phyloP scores from a whole-genome alignment of 2,888 invertebrate genomes.

The Campoplex capitator region DNA sequence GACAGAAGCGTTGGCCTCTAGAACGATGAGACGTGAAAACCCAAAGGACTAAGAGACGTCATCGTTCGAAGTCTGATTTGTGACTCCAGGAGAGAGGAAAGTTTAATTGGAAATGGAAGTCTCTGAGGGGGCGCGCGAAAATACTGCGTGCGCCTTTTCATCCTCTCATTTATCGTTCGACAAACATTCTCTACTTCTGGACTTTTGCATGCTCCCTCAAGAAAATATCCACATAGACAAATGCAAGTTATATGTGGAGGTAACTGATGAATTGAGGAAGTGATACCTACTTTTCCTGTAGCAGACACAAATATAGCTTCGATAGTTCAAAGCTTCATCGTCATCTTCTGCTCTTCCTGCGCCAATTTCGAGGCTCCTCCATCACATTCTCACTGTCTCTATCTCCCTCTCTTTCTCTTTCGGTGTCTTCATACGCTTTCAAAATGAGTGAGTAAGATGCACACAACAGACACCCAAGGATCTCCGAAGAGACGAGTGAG shows the following conservation, averaged over 20 bases:
- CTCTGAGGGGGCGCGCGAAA: slow-evolving; percentile 44
- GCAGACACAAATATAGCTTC: slow-evolving; percentile 50
- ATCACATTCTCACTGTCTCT: slow-evolving; percentile 8
- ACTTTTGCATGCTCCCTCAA: slow-evolving; percentile 30
- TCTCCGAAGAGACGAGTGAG: slow-evolving; percentile 43
- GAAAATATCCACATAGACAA: background rate
- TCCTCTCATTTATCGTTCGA: slow-evolving; percentile 36
- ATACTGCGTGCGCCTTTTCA: slow-evolving; percentile 45
- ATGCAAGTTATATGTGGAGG: slow-evolving; percentile 4
- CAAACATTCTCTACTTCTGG: slow-evolving; percentile 19
- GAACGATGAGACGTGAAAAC: slow-evolving; percentile 61
- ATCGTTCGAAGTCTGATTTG: slow-evolving; percentile 76
- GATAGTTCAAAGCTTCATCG: slow-evolving; percentile 46
- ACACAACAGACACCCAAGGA: slow-evolving; percentile 27
- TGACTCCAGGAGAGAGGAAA: slow-evolving; percentile 71
- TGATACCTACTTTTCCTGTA: slow-evolving; percentile 13
- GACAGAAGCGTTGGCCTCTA: slow-evolving; percentile 1
- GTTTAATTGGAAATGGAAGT: slow-evolving; percentile 76
- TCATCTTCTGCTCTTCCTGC: slow-evolving; percentile 46
- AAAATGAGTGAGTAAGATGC: slow-evolving; percentile 55
- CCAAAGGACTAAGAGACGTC: slow-evolving; percentile 63
- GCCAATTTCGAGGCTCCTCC: slow-evolving; percentile 21
- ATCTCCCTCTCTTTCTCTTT: slow-evolving; percentile 11
- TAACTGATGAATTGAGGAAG: slow-evolving; percentile 13
- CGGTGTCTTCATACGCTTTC: slow-evolving; percentile 54